phyloP scores from a whole-genome alignment of 2,888 invertebrate genomes.

The Megalurothrips usitatus region DNA sequence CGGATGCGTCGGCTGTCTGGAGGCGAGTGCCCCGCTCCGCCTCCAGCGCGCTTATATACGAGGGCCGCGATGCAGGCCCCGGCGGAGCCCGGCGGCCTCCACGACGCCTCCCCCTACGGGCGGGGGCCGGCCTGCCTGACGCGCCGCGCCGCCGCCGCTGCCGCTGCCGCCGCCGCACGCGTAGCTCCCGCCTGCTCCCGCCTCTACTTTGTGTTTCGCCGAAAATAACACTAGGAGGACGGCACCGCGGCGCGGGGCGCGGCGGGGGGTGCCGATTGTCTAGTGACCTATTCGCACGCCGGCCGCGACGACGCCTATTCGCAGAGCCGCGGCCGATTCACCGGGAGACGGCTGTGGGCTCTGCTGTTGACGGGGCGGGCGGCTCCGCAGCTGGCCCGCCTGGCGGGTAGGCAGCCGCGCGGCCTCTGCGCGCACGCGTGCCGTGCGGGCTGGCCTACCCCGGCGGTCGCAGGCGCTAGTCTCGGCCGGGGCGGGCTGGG shows the following conservation, averaged over 20 bases:
- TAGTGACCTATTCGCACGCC: not conserved
- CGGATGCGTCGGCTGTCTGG: not conserved
- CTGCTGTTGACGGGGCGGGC: too few relatives aligned
- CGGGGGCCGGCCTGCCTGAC: not conserved
- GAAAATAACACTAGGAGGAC: not conserved
- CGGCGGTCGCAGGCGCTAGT: too few relatives aligned
- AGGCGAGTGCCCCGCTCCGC: conserved; percentile 12
- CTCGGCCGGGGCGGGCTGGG: too few relatives aligned
- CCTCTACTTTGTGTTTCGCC: not conserved
- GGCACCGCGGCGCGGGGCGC: not conserved
- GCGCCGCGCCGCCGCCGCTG: too few relatives aligned
- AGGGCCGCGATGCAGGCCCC: not conserved
- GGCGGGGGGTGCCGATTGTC: not conserved
- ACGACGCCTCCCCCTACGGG: not conserved
- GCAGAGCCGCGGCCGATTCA: too few relatives aligned
- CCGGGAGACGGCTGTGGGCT: too few relatives aligned
- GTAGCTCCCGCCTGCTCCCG: not conserved
- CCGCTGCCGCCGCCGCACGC: too few relatives aligned
- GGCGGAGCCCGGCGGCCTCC: not conserved
- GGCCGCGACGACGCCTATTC: too few relatives aligned
- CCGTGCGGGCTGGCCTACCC: too few relatives aligned
- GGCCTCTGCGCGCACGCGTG: too few relatives aligned
- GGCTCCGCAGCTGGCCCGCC: too few relatives aligned
- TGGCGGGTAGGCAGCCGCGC: too few relatives aligned
- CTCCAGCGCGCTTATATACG: conserved; percentile 14